These are phyloP conservation scores for Carassius gibelio DNA, from an alignment of 2,113 vertebrate species.

Conservation along the genomic window DNA sequence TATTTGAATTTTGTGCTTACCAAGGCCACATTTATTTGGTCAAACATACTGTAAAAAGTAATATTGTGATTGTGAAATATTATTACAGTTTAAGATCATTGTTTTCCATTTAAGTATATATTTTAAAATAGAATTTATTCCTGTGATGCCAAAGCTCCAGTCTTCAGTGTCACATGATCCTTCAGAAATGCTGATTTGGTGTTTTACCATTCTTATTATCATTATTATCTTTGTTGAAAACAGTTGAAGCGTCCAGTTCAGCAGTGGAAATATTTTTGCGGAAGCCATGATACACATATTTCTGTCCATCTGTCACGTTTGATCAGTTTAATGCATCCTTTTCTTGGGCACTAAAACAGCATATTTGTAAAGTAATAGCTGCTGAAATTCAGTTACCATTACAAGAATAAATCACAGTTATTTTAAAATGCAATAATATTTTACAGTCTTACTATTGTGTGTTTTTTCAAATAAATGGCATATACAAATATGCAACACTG, in stretches of 20 bases:
- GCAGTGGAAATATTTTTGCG: too few species aligned
- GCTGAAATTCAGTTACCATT: neutral
- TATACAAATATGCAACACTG: neutral
- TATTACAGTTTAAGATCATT: neutral
- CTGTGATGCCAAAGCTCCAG: neutral
- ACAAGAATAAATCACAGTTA: neutral
- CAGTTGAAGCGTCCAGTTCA: neutral
- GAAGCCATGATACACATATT: neutral
- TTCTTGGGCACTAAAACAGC: neutral
- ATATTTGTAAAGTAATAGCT: neutral
- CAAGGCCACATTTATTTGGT: neutral
- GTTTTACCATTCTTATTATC: neutral
- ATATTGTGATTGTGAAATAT: too few species aligned
- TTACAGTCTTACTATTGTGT: neutral
- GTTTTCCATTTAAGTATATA: neutral
- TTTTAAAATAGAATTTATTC: too few species aligned
- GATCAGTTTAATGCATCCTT: neutral
- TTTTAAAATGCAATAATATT: neutral
- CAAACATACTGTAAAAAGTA: neutral
- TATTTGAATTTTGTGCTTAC: neutral
- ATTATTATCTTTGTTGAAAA: neutral
- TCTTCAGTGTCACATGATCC: neutral
- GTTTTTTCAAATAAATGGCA: neutral
- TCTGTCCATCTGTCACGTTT: neutral
- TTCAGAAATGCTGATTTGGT: neutral